phyloP scores from a whole-genome alignment of 2,113 vertebrate genomes.

The Dipodomys spectabilis region DNA sequence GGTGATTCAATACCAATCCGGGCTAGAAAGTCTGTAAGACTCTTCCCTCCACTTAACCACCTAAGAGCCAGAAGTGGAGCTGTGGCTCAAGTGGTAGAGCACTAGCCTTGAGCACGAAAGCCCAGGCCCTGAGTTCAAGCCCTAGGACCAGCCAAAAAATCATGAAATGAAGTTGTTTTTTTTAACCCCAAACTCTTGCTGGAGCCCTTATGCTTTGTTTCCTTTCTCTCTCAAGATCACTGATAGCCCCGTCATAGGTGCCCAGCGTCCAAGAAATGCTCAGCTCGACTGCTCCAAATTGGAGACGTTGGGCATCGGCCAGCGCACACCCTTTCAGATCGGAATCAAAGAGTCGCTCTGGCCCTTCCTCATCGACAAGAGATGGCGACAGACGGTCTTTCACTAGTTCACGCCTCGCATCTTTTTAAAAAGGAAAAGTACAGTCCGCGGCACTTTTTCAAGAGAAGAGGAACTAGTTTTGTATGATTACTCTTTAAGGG shows the following conservation, averaged over 20 bases:
- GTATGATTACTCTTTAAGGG: slow-evolving; percentile 87
- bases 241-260: slow-evolving; percentile 90
- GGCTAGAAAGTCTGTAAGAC: no score
- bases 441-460: slow-evolving; percentile 88
- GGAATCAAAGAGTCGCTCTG: slow-evolving; percentile 94
- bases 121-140: no score
- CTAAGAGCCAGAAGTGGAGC: no score
- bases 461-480: slow-evolving; percentile 88
- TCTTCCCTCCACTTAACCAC: no score
- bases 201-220: neutral
- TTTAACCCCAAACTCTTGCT: no score
- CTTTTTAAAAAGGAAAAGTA: slow-evolving; percentile 81
- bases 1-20: no score
- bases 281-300: slow-evolving; percentile 94
- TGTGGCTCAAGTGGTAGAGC: no score
- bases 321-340: slow-evolving; percentile 90
- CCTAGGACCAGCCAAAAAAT: no score
- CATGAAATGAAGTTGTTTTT: no score
- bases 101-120: no score
- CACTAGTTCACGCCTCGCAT: slow-evolving; percentile 86
- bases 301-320: slow-evolving; percentile 93
- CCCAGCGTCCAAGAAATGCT: slow-evolving; percentile 92
- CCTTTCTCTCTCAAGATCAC: slow-evolving; percentile 88
- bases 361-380: slow-evolving; percentile 97
- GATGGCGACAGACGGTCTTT: slow-evolving; percentile 97